Conservation (phyloP, 2,888 invertebrate species). For the Elmis aenea region DNA sequence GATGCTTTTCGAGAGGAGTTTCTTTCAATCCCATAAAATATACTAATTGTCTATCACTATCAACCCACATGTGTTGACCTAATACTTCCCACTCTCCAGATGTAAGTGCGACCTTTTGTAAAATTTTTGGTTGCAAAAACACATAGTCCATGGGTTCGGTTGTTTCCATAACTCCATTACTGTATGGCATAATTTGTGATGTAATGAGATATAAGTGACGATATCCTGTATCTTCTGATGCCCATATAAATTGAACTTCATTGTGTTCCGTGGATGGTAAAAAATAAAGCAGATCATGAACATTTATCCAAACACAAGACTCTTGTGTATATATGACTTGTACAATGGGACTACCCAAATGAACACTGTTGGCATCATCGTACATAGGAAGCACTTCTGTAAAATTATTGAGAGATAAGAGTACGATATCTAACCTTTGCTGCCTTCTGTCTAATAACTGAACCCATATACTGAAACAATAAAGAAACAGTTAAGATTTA, state of each 20-base stretch:
- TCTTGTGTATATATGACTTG: constrained; percentile 59
- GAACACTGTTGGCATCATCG: constrained; percentile 38
- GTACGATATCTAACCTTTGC: constrained; percentile 74
- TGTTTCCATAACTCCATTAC: constrained; percentile 54
- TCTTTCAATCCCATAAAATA: constrained; percentile 90
- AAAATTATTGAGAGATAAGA: constrained; percentile 79
- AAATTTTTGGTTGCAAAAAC: constrained; percentile 56
- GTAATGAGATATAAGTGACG: constrained; percentile 81
- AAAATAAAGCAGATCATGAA: constrained; percentile 86
- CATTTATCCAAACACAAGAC: constrained; percentile 88
- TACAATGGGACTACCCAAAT: constrained; percentile 48
- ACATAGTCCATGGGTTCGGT: constrained; percentile 51
- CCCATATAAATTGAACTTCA: constrained; percentile 75
- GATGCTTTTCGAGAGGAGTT: constrained; percentile 86
- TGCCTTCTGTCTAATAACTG: constrained; percentile 87
- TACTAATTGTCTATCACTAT: constrained; percentile 69
- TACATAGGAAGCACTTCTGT: constrained; percentile 54
- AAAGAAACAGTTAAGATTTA: too few species aligned
- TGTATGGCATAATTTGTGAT: constrained; percentile 52
- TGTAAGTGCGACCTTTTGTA: constrained; percentile 72
- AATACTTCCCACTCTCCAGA: constrained; percentile 93
- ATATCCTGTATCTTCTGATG: constrained; percentile 86
- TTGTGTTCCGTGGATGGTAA: constrained; percentile 56
- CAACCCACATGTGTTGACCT: constrained; percentile 83
- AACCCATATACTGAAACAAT: constrained; percentile 72